Evolutionary conservation across 1,140 invertebrate genomes (phyloP).

Genomic region (Caenorhabditis brenneri): DNA sequence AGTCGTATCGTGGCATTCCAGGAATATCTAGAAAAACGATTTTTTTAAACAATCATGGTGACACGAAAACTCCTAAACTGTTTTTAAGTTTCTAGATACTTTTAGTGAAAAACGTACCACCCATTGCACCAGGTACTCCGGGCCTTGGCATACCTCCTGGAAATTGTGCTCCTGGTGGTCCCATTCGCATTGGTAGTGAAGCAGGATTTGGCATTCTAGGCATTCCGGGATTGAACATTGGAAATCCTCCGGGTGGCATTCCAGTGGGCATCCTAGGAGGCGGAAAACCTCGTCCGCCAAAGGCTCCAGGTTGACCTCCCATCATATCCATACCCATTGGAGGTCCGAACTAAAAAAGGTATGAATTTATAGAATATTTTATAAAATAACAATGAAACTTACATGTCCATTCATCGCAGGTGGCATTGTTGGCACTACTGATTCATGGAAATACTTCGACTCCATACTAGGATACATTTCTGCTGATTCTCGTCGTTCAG

Average conservation of each 20-base stretch:
- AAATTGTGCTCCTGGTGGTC: neutral
- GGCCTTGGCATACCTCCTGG: conserved; percentile 16
- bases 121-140: neutral
- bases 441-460: conserved; percentile 60
- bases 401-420: conserved; percentile 36
- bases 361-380: neutral
- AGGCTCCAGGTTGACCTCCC: conserved; percentile 25
- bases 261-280: neutral
- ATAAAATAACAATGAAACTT: neutral
- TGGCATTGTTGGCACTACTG: too few relatives aligned
- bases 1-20: conserved; percentile 31
- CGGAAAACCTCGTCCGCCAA: neutral
- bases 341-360: conserved; percentile 24
- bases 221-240: conserved; percentile 41
- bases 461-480: conserved; percentile 38
- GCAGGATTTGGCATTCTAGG: conserved; percentile 26
- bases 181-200: conserved; percentile 43
- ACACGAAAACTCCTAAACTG: too few relatives aligned
- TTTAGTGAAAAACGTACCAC: neutral
- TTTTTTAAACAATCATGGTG: too few relatives aligned
- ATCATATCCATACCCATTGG: conserved; percentile 50
- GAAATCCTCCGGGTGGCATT: conserved; percentile 1
- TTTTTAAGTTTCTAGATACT: neutral
- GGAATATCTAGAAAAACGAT: conserved; percentile 13
- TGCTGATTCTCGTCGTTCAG: conserved; percentile 58